Conservation (phyloP, 2,113 vertebrate species). For the Chaetodon auriga region DNA sequence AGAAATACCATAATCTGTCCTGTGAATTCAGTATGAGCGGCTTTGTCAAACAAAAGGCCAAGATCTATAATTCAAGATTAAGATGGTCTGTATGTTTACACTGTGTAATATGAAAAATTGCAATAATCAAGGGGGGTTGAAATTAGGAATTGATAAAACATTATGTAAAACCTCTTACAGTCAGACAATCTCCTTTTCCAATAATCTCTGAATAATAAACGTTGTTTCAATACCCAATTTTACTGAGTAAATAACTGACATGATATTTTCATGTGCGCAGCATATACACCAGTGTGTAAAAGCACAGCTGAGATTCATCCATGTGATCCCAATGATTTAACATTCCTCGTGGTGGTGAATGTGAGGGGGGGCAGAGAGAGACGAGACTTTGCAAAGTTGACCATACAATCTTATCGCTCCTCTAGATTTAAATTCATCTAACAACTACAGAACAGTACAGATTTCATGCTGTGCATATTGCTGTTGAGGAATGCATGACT, state of each 20-base stretch:
- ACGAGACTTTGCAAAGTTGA: constrained; percentile 36
- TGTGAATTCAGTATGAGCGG: not conserved
- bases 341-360: constrained; percentile 73
- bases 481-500: constrained; percentile 12
- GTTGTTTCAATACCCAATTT: not conserved
- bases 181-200: constrained; percentile 5
- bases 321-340: constrained; percentile 70
- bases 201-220: not conserved
- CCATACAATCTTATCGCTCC: constrained; percentile 49
- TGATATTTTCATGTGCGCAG: constrained; percentile 18
- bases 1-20: not conserved
- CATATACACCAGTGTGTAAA: constrained; percentile 47
- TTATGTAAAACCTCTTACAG: not conserved
- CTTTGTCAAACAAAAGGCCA: not conserved
- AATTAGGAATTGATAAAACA: not conserved
- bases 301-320: constrained; percentile 71
- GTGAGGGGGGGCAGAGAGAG: constrained; percentile 48
- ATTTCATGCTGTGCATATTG: constrained; percentile 18
- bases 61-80: not conserved
- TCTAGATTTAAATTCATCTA: not conserved
- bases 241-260: not conserved
- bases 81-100: not conserved
- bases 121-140: not conserved
- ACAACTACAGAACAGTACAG: constrained; percentile 12
- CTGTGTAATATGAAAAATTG: constrained; percentile 1